Base-by-base conservation (phyloP, 2,888 invertebrate genomes). In the Dynastes maya region DNA sequence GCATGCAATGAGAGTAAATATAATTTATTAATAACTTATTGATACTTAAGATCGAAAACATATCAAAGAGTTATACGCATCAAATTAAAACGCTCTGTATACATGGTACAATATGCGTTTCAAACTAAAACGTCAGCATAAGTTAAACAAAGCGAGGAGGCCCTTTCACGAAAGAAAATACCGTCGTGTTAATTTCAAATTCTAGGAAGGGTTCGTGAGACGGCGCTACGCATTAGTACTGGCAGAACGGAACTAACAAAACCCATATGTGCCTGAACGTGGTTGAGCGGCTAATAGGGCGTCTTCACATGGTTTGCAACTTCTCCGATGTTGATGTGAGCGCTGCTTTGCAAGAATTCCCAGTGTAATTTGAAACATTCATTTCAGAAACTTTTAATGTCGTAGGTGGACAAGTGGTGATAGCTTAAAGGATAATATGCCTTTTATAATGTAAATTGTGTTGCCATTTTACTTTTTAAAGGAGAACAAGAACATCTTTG, bases 201-300 rank as follows among this genome's bases (percentile, higher is more conserved):
- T 74, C 72, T 27, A 45, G 61, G 72, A 74, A 74, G 72, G 61
- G 72, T 74, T 74, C 61, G 71, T 74, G 72, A 29, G 72, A 61
- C 72, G 72, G 72, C 72, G 45, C 9, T 8, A 32, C 37, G 58
- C 27, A 71, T 29, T 71, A 37, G 55, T 55, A 55, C 61, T 16
- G 45, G 22, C 72, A 63, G 29, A 74, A 61, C 22, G 45, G 61
- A 45, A 45, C 72, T 74, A 61, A 74, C 72, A 74, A 74, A 74
- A 74, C 61, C 61, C 72, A 74, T 40, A 74, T 74, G 72, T 74
- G 40, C 22, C 58, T 72, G 58, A 4, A 74, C 29, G 49, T 61
- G 37, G 11, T 29, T 22, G 45, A 0, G 72, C 22, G 40, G 27
- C 45, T 74, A 61, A 74, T 29, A 68, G 68, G 51, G 51, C 51